Percentiles rank a stretch among this genome's conserved stretches.
Evolutionary conservation across 2,888 invertebrate species (phyloP).

Genomic region (Agrotis clavis): DNA sequence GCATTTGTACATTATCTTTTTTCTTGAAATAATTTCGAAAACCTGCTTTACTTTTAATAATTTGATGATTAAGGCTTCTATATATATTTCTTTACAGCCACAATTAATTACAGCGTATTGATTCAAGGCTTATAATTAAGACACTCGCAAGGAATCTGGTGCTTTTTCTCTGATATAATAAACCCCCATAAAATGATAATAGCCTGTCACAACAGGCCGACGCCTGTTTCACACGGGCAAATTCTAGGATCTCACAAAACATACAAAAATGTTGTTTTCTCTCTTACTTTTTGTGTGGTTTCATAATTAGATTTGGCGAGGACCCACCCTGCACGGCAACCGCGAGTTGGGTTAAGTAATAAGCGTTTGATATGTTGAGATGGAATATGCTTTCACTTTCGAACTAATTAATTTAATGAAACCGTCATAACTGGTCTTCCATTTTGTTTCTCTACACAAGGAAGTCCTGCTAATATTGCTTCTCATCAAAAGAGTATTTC

Average conservation of each 20-base stretch:
- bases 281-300: constrained; percentile 80
- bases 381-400: constrained; percentile 9
- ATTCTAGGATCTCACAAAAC: constrained; percentile 74
- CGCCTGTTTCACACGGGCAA: constrained; percentile 74
- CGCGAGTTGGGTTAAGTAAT: constrained; percentile 69
- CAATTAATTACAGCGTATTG: background rate
- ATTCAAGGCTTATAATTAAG: constrained; percentile 32
- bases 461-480: too few species aligned
- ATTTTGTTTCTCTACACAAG: too few species aligned
- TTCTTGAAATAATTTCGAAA: background rate
- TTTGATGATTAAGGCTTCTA: background rate
- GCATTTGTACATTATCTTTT: background rate
- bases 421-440: too few species aligned
- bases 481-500: too few species aligned
- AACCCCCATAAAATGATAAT: constrained; percentile 59
- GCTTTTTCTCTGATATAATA: constrained; percentile 1
- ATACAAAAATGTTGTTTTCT: constrained; percentile 80
- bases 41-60: too few species aligned
- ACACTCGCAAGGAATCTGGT: background rate
- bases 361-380: constrained; percentile 33
- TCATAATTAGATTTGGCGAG: constrained; percentile 90
- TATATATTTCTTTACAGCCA: background rate
- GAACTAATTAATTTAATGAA: too few species aligned
- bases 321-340: constrained; percentile 81
- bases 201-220: constrained; percentile 66